Evolutionary conservation across 2,888 invertebrate genomes (phyloP).

Genomic region (Archips crataeganus): DNA sequence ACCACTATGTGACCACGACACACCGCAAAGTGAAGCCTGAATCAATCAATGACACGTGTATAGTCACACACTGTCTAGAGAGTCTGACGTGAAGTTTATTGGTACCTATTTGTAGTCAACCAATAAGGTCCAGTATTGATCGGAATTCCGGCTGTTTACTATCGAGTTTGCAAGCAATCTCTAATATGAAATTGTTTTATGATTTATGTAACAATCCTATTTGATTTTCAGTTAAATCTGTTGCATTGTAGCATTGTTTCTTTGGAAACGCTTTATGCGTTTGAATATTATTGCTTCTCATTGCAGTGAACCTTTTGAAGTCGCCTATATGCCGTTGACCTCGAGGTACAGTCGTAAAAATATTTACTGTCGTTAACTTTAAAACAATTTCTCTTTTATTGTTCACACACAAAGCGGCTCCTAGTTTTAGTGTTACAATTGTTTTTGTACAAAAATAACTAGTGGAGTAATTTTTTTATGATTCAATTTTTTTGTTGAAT

Average conservation of each 20-base stretch:
- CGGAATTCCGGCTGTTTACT: neutral
- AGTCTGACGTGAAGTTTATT: conserved; percentile 23
- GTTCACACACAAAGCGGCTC: conserved; percentile 57
- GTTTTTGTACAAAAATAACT: conserved; percentile 47
- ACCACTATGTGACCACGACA: too few species aligned
- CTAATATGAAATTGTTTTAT: neutral
- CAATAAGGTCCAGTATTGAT: conserved; percentile 29
- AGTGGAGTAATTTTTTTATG: conserved; percentile 17
- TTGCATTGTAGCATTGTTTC: conserved; percentile 2
- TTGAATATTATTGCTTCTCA: conserved; percentile 25
- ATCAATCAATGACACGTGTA: too few species aligned
- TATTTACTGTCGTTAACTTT: conserved; percentile 68
- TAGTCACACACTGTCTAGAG: conserved; percentile 12
- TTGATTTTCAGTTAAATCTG: neutral
- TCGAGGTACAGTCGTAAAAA: conserved; percentile 64
- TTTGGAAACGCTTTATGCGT: neutral
- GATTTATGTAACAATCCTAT: conserved; percentile 1
- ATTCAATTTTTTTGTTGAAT: neutral
- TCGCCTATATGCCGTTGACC: conserved; percentile 52
- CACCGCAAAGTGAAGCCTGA: too few species aligned
- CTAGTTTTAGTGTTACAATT: conserved; percentile 56
- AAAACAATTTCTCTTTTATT: conserved; percentile 65
- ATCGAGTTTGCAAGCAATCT: neutral
- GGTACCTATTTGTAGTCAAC: conserved; percentile 18
- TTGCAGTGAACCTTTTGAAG: conserved; percentile 24